A percentile compares a stretch with the other conserved stretches of the same genome.
These are phyloP conservation scores for Noturus placidus DNA, from an alignment of 2,113 vertebrate species.

Conservation along the genomic window DNA sequence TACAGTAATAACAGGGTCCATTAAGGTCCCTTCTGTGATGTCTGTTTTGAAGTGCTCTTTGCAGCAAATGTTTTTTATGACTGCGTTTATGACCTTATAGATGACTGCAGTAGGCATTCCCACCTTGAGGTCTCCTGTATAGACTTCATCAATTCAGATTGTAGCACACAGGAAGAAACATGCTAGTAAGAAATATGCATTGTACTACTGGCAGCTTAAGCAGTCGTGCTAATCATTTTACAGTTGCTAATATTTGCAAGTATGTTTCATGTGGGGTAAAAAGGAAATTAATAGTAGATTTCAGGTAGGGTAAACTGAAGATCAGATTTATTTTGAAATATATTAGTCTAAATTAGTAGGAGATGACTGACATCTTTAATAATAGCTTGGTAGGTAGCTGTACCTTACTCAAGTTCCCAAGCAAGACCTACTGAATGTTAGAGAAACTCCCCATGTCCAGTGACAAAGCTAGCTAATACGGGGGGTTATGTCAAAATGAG, in stretches of 20 bases:
- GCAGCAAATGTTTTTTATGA: background rate
- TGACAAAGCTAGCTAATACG: background rate
- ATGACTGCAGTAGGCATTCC: background rate
- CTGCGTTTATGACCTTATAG: background rate
- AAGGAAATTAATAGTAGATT: background rate
- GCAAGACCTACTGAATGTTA: background rate
- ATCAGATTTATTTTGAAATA: background rate
- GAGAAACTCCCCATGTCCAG: background rate
- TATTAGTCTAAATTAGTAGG: background rate
- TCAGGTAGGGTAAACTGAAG: background rate
- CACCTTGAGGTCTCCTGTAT: background rate
- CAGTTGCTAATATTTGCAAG: background rate
- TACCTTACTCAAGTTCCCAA: background rate
- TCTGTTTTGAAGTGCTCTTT: conserved; percentile 5
- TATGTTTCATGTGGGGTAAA: background rate
- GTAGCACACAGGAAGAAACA: background rate
- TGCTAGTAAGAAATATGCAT: background rate
- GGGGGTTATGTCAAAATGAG: background rate
- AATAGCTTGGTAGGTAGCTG: background rate
- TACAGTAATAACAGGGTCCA: conserved; percentile 11
- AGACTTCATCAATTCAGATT: background rate
- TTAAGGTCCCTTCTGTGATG: background rate
- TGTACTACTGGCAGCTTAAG: background rate
- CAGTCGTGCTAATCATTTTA: background rate
- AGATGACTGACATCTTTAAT: background rate